Conservation (phyloP, 2,113 vertebrate genomes). For the Lamprotornis superbus region DNA sequence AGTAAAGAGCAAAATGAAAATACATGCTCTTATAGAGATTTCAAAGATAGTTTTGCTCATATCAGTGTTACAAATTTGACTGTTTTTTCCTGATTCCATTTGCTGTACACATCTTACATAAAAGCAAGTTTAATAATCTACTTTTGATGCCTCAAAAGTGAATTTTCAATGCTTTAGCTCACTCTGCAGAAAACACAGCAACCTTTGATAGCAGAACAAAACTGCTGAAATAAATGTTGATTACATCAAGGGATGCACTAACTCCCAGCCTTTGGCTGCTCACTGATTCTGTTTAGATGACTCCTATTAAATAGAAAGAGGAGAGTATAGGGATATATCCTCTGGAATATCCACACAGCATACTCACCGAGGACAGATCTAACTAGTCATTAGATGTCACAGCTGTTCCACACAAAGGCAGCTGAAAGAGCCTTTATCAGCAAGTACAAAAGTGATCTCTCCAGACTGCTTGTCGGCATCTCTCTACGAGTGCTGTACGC, state of each 20-base stretch:
- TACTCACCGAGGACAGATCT: constrained; percentile 63
- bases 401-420: constrained; percentile 69
- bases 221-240: constrained; percentile 40
- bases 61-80: constrained; percentile 26
- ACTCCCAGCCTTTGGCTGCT: constrained; percentile 11
- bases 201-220: constrained; percentile 55
- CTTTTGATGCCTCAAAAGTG: constrained; percentile 44
- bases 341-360: constrained; percentile 63
- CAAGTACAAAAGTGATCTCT: constrained; percentile 60
- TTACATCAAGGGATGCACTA: constrained; percentile 18
- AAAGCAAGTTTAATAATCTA: constrained; percentile 35
- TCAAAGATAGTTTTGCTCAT: constrained; percentile 36
- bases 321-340: constrained; percentile 65
- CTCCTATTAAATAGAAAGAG: constrained; percentile 61
- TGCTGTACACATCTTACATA: constrained; percentile 27
- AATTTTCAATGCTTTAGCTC: constrained; percentile 23
- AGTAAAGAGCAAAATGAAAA: constrained; percentile 53
- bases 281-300: background rate
- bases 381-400: constrained; percentile 59
- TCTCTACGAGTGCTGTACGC: constrained; percentile 36
- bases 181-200: constrained; percentile 46
- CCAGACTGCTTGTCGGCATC: constrained; percentile 48
- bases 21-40: background rate
- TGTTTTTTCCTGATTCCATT: constrained; percentile 16
- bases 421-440: constrained; percentile 74